Evolutionary conservation across 1,140 invertebrate genomes (phyloP).

Genomic region (Protaetia brevitarsis): DNA sequence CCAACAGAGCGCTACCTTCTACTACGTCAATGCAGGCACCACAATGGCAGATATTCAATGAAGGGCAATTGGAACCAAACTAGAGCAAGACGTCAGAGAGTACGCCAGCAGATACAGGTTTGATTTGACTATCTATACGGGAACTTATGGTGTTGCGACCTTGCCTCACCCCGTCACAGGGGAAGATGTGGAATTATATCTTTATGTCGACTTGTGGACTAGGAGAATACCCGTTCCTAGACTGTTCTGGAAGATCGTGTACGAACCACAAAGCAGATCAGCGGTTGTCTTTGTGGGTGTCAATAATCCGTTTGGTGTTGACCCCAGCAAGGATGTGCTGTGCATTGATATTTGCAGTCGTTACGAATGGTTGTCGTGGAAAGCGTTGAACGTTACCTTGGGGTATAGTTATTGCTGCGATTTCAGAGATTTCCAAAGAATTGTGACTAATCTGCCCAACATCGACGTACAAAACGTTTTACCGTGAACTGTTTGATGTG

Average conservation of each 20-base stretch:
- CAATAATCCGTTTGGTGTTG: conserved; percentile 60
- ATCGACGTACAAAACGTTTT: no score
- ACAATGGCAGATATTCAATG: conserved; percentile 59
- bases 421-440: conserved; percentile 57
- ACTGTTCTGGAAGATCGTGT: conserved; percentile 62
- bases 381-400: conserved; percentile 51
- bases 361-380: conserved; percentile 56
- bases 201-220: conserved; percentile 46
- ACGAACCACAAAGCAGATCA: conserved; percentile 47
- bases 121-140: conserved; percentile 56
- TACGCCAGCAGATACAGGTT: conserved; percentile 38
- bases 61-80: conserved; percentile 54
- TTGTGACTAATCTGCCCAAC: no score
- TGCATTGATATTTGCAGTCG: conserved; percentile 56
- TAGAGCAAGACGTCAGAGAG: conserved; percentile 50
- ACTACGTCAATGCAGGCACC: conserved; percentile 56
- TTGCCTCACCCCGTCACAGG: conserved; percentile 49
- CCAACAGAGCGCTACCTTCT: conserved; percentile 54
- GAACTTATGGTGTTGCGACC: conserved; percentile 53
- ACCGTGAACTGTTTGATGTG: no score
- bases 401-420: conserved; percentile 67
- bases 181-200: conserved; percentile 50
- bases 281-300: conserved; percentile 61
- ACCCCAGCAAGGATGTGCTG: conserved; percentile 50
- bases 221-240: conserved; percentile 54